Evolutionary conservation across 2,888 invertebrate genomes (phyloP).

Genomic region (Tetragonisca angustula): DNA sequence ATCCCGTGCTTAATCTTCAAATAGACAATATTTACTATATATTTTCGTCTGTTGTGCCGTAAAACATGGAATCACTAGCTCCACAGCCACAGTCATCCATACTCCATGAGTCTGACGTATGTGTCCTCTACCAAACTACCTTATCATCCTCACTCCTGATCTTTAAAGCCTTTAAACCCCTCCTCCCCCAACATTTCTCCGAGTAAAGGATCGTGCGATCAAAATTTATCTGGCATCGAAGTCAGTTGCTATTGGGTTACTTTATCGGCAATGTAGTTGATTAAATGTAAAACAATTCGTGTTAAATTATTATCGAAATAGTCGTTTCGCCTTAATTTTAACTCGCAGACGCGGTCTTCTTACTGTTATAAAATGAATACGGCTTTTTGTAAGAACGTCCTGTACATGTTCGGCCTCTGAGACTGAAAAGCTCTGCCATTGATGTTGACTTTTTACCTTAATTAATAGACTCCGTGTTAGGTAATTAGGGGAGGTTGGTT

Average conservation of each 20-base stretch:
- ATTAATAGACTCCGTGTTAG: background rate
- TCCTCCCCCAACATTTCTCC: background rate
- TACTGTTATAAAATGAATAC: background rate
- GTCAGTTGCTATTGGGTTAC: too few species aligned
- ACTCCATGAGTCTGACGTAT: background rate
- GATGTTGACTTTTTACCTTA: background rate
- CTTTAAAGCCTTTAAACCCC: background rate
- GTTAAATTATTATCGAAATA: too few species aligned
- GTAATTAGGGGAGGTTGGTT: background rate
- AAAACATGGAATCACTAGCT: slow-evolving; percentile 2
- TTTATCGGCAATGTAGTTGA: too few species aligned
- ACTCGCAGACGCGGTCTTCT: background rate
- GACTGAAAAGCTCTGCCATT: background rate
- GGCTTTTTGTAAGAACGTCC: background rate
- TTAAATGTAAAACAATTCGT: too few species aligned
- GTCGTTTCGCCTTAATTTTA: background rate
- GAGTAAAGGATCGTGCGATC: background rate
- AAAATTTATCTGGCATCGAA: background rate
- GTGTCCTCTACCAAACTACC: background rate
- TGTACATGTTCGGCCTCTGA: background rate
- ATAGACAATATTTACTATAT: slow-evolving; percentile 1
- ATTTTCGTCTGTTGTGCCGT: background rate
- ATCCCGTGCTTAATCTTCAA: background rate
- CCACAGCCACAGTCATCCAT: background rate
- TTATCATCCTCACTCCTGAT: background rate